Evolutionary conservation across 2,113 vertebrate genomes (phyloP), one percentile per base, ranked within the genome.

Genomic region (Microcebus jonahi): DNA sequence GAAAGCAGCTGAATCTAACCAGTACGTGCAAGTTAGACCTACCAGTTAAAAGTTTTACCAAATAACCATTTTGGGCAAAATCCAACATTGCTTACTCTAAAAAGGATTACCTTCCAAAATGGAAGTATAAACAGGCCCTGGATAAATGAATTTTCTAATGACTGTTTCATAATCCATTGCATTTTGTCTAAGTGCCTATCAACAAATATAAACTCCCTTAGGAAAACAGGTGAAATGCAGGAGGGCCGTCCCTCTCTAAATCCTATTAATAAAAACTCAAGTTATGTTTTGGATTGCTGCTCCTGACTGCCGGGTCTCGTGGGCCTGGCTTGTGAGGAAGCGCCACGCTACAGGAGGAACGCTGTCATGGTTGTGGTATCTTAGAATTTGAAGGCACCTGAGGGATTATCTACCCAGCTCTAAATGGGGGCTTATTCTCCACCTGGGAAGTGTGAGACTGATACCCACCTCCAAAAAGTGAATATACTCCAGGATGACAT

Each of bases 191-290:
- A n/a, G 59, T 31, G 85, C 45, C 57, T 68, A 55, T 10, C 55
- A 90, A 84, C 27, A 59, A 84, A 45, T 36, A 34, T 10, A 76
- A 36, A 65, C 71, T 31, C n/a, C 65, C 75, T 76, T 23, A 48
- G n/a, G 71, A 84, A 91, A 18, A 63, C 2, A 68, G 76, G 71
- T 17, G 42, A 50, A 70, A 70, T 14, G 18, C 13, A 83, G 70
- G 31, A 45, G 8, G 18, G 8, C 0, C 2, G 1, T 27, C 4
- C 12, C 25, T 36, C 2, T 15, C 15, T 0, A 31, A 3, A 39
- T 18, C 31, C 55, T 31, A 31, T 2, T 18, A 20, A 6, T 55
- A 55, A 55, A 6, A 18, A 77, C 42, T 79, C 21, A 2, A 2
- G 27, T 63, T 53, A 9, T 55, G 68, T 39, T 86, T 36, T 6